phyloP scores from a whole-genome alignment of 2,797 vertebrate genomes.

The Lepidocolaptes lacrymiger region DNA sequence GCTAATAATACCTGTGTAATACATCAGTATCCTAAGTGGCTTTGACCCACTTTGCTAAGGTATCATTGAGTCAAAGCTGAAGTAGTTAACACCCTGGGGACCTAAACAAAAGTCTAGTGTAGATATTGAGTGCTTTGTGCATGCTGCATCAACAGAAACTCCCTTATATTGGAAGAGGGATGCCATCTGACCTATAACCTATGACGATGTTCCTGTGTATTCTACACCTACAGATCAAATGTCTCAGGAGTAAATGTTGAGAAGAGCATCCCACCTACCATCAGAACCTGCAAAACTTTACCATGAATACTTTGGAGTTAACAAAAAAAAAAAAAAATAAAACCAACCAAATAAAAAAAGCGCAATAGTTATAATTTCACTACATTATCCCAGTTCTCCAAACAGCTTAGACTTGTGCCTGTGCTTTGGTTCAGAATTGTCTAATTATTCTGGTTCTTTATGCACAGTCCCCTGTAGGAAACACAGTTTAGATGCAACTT shows the following conservation, averaged over 20 bases:
- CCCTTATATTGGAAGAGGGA: background rate
- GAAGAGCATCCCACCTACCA: conserved; percentile 1
- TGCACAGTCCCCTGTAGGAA: background rate
- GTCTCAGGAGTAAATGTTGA: conserved; percentile 31
- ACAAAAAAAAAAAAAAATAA: background rate
- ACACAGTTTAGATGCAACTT: background rate
- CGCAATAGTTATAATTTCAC: background rate
- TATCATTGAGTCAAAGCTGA: background rate
- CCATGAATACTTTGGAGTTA: background rate
- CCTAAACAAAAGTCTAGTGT: background rate
- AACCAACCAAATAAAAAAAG: background rate
- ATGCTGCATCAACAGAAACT: background rate
- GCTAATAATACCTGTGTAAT: background rate
- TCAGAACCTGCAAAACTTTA: background rate
- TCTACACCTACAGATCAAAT: background rate
- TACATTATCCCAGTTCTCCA: background rate
- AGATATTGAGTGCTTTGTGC: background rate
- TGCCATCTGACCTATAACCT: background rate
- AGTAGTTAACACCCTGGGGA: background rate
- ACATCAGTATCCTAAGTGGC: background rate
- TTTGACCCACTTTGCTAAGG: background rate
- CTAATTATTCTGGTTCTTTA: background rate
- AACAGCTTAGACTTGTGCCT: background rate
- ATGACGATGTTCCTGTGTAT: background rate
- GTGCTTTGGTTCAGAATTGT: background rate